Conservation (phyloP, 2,797 vertebrate genomes). For the Chloroceryle amazona region DNA sequence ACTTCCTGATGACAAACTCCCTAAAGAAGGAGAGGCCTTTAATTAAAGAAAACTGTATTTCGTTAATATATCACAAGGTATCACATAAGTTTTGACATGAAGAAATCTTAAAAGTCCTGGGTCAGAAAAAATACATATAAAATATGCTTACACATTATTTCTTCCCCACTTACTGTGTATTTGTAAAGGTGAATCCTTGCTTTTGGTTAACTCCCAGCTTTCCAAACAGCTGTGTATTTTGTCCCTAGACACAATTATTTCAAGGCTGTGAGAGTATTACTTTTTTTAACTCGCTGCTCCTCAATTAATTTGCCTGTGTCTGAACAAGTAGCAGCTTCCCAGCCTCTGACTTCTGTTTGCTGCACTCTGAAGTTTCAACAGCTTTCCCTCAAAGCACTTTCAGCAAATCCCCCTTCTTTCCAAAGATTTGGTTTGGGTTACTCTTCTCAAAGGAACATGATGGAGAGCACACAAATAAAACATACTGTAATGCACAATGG, state of each 20-base stretch:
- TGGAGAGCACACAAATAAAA: background rate
- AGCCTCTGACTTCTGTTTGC: background rate
- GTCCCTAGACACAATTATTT: background rate
- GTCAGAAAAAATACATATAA: background rate
- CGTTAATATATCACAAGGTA: background rate
- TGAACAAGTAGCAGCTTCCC: background rate
- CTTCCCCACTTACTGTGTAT: background rate
- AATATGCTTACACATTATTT: background rate
- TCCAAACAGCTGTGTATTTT: background rate
- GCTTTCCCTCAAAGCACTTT: background rate
- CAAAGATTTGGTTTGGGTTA: background rate
- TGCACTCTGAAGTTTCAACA: background rate
- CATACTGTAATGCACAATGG: background rate
- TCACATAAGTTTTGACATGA: background rate
- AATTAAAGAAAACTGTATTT: background rate
- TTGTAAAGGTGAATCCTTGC: background rate
- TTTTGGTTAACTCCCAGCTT: background rate
- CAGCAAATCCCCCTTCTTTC: background rate
- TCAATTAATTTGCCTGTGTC: background rate
- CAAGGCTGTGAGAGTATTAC: background rate
- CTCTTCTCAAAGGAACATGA: background rate
- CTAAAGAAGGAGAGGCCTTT: background rate
- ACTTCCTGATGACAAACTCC: fast-evolving
- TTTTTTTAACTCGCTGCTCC: background rate
- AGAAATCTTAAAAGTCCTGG: background rate